A percentile compares a stretch with the other conserved stretches of the same genome.
Evolutionary conservation across 2,113 vertebrate species (phyloP).

Genomic region (Neofelis nebulosa): DNA sequence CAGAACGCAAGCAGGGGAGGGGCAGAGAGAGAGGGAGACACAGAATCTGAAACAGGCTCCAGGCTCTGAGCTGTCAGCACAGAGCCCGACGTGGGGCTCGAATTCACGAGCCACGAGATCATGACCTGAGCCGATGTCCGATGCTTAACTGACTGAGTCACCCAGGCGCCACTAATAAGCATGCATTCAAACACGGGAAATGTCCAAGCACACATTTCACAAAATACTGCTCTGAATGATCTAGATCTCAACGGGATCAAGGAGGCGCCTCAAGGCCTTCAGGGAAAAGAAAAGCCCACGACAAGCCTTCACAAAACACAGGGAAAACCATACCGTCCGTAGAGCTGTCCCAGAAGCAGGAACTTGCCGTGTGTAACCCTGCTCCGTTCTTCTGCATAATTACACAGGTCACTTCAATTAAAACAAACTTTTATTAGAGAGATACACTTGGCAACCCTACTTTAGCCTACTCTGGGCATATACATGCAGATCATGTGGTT

Average conservation of each 20-base stretch:
- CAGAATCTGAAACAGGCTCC: too few relatives aligned
- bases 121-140: too few relatives aligned
- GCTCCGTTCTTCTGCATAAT: constrained; percentile 99
- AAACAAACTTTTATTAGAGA: constrained; percentile 62
- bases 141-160: too few relatives aligned
- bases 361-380: constrained; percentile 93
- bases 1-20: too few relatives aligned
- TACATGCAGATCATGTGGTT: fast-evolving
- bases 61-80: too few relatives aligned
- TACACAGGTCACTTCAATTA: constrained; percentile 90
- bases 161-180: background rate
- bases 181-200: background rate
- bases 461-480: background rate
- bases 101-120: too few relatives aligned
- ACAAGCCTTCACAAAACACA: too few relatives aligned
- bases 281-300: background rate
- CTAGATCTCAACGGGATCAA: background rate
- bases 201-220: background rate
- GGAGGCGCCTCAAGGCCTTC: background rate
- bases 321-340: constrained; percentile 92
- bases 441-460: background rate
- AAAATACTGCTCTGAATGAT: background rate
- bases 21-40: too few relatives aligned
- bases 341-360: constrained; percentile 97
- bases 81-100: too few relatives aligned